These are phyloP conservation scores for Heliconius aoede DNA, from an alignment of 2,888 invertebrate genomes.

Conservation along the genomic window DNA sequence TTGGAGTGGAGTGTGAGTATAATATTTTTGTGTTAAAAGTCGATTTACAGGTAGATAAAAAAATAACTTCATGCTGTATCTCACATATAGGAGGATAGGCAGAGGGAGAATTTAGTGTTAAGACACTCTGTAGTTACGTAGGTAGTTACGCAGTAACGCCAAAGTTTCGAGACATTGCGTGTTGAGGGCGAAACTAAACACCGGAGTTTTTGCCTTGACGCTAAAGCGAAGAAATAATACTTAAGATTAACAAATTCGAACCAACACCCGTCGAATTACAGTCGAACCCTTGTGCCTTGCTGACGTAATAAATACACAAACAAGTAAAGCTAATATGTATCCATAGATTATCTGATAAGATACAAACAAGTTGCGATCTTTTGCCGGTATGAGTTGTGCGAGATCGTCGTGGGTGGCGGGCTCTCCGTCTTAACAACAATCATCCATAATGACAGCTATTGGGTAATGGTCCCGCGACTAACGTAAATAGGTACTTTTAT, in stretches of 20 bases:
- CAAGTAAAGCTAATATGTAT: constrained; percentile 66
- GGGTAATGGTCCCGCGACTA: constrained; percentile 72
- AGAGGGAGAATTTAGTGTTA: too few relatives aligned
- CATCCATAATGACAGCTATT: constrained; percentile 77
- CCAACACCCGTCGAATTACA: too few relatives aligned
- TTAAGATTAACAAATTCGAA: too few relatives aligned
- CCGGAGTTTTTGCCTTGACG: too few relatives aligned
- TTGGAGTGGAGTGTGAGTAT: constrained; percentile 4
- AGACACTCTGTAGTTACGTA: too few relatives aligned
- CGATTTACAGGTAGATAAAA: constrained; percentile 45
- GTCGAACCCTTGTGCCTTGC: too few relatives aligned
- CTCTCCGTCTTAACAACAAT: constrained; percentile 62
- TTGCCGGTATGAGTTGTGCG: constrained; percentile 61
- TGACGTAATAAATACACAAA: constrained; percentile 57
- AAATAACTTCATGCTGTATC: too few relatives aligned
- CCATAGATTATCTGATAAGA: constrained; percentile 65
- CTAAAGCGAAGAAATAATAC: too few relatives aligned
- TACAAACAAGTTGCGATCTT: constrained; percentile 60
- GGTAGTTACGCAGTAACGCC: accelerated
- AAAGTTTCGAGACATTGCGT: too few relatives aligned
- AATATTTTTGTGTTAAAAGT: constrained; percentile 24
- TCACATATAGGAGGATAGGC: too few relatives aligned
- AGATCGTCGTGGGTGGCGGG: constrained; percentile 71
- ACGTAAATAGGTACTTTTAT: constrained; percentile 74
- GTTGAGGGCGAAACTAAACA: too few relatives aligned